A percentile compares a stretch with the other conserved stretches of the same genome.
Conservation (phyloP, 2,888 invertebrate species). For the Asteroscopus sphinx region DNA sequence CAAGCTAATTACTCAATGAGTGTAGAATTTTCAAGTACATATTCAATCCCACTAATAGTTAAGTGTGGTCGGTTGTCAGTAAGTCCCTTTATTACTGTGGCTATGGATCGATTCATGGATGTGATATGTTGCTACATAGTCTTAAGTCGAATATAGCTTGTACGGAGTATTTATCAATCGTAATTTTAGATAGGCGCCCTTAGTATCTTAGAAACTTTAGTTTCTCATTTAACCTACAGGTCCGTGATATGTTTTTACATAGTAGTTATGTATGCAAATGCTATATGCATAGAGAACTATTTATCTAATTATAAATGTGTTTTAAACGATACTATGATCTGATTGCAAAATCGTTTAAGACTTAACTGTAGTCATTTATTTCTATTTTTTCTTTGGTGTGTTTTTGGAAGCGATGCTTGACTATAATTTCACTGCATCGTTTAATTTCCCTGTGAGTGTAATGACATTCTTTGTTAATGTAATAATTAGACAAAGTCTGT, state of each 20-base stretch:
- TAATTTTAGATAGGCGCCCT: conserved; percentile 84
- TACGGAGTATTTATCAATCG: conserved; percentile 87
- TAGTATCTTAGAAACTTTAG: conserved; percentile 77
- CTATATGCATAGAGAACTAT: conserved; percentile 68
- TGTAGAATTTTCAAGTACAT: conserved; percentile 64
- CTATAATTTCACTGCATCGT: conserved; percentile 39
- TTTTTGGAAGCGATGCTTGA: conserved; percentile 49
- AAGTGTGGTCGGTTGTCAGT: conserved; percentile 58
- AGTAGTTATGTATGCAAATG: conserved; percentile 67
- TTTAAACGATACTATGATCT: conserved; percentile 69
- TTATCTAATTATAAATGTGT: conserved; percentile 72
- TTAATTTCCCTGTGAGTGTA: conserved; percentile 40
- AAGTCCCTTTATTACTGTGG: conserved; percentile 68
- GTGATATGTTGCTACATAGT: conserved; percentile 86
- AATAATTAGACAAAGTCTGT: conserved; percentile 47
- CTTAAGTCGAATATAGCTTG: conserved; percentile 79
- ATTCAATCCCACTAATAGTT: conserved; percentile 55
- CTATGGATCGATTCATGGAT: conserved; percentile 83
- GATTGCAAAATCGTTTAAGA: conserved; percentile 62
- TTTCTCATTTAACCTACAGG: conserved; percentile 77
- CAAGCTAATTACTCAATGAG: conserved; percentile 56
- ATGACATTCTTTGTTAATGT: conserved; percentile 33
- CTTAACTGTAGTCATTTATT: conserved; percentile 53
- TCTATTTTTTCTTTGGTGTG: conserved; percentile 82
- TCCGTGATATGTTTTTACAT: conserved; percentile 72